These are phyloP conservation scores for Caenorhabditis sp. DNA, from an alignment of 2,888 invertebrate genomes.

Conservation along the genomic window DNA sequence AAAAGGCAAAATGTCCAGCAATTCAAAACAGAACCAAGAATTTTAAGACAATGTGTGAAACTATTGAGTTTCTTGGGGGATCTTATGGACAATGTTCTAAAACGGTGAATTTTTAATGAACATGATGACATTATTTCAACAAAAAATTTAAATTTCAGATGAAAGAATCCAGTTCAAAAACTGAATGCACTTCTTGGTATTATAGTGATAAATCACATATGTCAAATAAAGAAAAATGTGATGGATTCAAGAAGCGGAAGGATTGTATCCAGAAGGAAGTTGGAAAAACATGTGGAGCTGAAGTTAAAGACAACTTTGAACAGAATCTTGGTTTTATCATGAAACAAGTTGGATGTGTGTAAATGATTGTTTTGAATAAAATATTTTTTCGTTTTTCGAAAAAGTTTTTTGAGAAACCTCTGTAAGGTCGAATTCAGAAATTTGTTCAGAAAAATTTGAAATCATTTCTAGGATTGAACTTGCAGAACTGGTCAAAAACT, in stretches of 20 bases:
- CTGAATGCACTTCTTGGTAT: neutral
- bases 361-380: neutral
- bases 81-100: neutral
- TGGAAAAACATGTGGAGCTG: neutral
- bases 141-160: neutral
- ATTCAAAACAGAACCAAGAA: neutral
- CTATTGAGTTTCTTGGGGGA: neutral
- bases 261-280: neutral
- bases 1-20: neutral
- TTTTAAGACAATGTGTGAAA: neutral
- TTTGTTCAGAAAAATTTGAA: too few species aligned
- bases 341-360: neutral
- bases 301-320: neutral
- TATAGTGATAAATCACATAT: neutral
- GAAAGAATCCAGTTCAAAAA: neutral
- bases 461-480: too few species aligned
- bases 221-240: conserved; percentile 2
- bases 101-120: neutral
- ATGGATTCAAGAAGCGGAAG: neutral
- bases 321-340: neutral
- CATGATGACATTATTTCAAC: neutral
- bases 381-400: too few species aligned
- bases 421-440: too few species aligned
- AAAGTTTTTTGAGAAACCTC: too few species aligned
- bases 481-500: too few species aligned